These are phyloP conservation scores for Candidula unifasciata DNA, from an alignment of 2,888 invertebrate genomes.

Conservation along the genomic window DNA sequence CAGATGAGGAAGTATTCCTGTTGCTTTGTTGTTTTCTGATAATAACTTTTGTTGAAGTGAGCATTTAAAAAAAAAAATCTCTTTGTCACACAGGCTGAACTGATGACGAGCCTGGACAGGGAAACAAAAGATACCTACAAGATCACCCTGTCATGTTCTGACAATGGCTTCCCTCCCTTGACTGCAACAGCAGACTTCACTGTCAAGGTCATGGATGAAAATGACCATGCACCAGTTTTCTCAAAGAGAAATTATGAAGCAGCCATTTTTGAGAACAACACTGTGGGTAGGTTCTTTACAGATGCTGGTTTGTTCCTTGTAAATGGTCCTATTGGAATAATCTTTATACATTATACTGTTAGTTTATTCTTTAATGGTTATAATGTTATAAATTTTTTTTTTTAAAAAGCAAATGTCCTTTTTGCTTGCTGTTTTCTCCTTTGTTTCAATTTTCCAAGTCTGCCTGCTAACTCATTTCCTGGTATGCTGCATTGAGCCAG, in stretches of 20 bases:
- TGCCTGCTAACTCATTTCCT: too few species aligned
- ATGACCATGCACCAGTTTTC: constrained; percentile 54
- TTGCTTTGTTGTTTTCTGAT: background rate
- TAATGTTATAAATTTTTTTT: background rate
- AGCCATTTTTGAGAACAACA: constrained; percentile 67
- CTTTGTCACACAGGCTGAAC: constrained; percentile 47
- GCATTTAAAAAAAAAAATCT: background rate
- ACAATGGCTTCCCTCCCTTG: constrained; percentile 68
- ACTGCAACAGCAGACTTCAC: constrained; percentile 61
- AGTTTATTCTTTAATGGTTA: background rate
- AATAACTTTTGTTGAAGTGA: background rate
- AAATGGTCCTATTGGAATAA: background rate
- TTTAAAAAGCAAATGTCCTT: too few species aligned
- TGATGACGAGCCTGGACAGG: constrained; percentile 65
- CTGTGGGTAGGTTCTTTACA: constrained; percentile 46
- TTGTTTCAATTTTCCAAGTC: too few species aligned
- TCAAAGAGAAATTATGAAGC: constrained; percentile 64
- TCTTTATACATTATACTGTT: background rate
- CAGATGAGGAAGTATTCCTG: too few species aligned
- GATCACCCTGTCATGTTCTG: constrained; percentile 67
- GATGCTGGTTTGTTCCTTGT: background rate
- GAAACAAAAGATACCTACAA: constrained; percentile 64
- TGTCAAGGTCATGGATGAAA: constrained; percentile 58
- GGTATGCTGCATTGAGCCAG: too few species aligned
- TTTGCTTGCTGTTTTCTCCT: too few species aligned